Percentiles rank a stretch among this genome's conserved stretches.
phyloP scores from a whole-genome alignment of 2,797 vertebrate species.

The Nyctibius grandis region DNA sequence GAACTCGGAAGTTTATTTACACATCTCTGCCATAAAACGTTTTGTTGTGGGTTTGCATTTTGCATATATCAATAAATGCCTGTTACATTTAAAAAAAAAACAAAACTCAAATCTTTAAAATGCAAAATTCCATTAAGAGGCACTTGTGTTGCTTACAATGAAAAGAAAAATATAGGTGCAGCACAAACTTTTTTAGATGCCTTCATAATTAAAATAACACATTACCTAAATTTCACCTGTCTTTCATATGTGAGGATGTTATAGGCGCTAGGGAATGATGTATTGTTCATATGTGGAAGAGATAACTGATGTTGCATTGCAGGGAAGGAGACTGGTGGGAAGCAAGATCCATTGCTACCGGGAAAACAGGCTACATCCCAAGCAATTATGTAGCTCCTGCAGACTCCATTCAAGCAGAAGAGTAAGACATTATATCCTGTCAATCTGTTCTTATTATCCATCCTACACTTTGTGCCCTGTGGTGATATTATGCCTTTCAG shows the following conservation, averaged over 20 bases:
- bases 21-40: neutral
- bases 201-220: neutral
- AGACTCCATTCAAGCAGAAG: conserved; percentile 97
- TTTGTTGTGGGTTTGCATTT: neutral
- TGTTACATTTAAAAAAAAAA: neutral
- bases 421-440: conserved; percentile 80
- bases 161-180: neutral
- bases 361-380: conserved; percentile 94
- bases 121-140: neutral
- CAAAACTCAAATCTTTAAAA: neutral
- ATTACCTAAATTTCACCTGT: neutral
- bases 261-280: neutral
- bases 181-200: neutral
- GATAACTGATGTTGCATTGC: conserved; percentile 53
- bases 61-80: neutral
- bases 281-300: neutral
- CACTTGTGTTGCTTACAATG: neutral
- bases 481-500: neutral
- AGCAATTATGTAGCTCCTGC: conserved; percentile 97
- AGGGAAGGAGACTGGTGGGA: conserved; percentile 99
- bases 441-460: conserved; percentile 35
- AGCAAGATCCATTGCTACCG: conserved; percentile 93
- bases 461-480: neutral
- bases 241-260: neutral
- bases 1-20: neutral